Percentiles rank a stretch among this genome's conserved stretches.
Evolutionary conservation across 1,140 invertebrate genomes (phyloP).

Genomic region (Oryzaephilus surinamensis): DNA sequence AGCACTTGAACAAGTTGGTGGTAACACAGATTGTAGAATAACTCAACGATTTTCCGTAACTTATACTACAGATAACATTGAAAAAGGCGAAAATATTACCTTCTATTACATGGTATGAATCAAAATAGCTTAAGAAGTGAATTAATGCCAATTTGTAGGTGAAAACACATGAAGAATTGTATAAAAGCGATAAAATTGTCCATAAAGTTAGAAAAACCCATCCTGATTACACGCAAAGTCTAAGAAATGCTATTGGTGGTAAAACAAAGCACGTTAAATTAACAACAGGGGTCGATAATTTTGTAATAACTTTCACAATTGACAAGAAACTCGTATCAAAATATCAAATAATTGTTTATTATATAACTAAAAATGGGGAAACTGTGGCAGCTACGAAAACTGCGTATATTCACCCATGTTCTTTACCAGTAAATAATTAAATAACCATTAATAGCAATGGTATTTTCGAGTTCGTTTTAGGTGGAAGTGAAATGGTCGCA

Average conservation of each 20-base stretch:
- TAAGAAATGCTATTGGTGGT: conserved; percentile 21
- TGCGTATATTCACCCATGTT: conserved; percentile 18
- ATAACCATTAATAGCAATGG: conserved; percentile 5
- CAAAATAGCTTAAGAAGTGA: conserved; percentile 1
- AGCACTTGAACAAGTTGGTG: conserved; percentile 12
- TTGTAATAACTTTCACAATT: conserved; percentile 19
- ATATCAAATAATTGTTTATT: conserved; percentile 23
- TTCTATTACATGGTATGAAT: conserved; percentile 29
- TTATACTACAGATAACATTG: conserved; percentile 23
- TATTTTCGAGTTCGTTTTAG: conserved; percentile 12
- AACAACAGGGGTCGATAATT: conserved; percentile 19
- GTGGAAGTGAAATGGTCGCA: conserved; percentile 25
- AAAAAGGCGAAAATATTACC: conserved; percentile 18
- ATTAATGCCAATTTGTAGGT: conserved; percentile 6
- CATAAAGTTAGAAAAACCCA: conserved; percentile 16
- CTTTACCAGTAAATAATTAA: conserved; percentile 19
- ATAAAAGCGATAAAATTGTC: conserved; percentile 14
- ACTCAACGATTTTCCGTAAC: conserved; percentile 21
- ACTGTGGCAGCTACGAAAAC: conserved; percentile 16
- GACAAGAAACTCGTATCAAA: conserved; percentile 17
- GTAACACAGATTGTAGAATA: conserved; percentile 17
- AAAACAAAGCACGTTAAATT: conserved; percentile 14
- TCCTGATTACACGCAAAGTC: conserved; percentile 13
- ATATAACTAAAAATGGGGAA: conserved; percentile 19
- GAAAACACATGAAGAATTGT: conserved; percentile 15